These are phyloP conservation scores for Nymphalis urticae DNA, from an alignment of 2,888 invertebrate genomes.

Conservation along the genomic window DNA sequence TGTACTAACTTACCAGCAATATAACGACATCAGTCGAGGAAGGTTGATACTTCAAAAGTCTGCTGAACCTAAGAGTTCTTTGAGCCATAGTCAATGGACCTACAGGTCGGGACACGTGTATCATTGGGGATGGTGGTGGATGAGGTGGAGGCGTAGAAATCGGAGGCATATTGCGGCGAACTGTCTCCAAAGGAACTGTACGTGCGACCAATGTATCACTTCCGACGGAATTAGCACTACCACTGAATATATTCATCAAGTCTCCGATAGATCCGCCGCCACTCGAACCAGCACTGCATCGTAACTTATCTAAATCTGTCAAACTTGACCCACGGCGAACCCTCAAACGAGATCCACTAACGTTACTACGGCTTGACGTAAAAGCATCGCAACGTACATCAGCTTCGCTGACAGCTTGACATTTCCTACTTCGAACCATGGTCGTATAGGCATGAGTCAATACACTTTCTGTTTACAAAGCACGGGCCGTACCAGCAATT, in stretches of 20 bases:
- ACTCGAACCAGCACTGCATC: conserved; percentile 70
- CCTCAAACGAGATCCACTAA: conserved; percentile 77
- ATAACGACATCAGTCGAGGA: conserved; percentile 75
- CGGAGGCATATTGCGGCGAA: conserved; percentile 75
- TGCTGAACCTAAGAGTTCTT: conserved; percentile 85
- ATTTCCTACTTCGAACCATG: conserved; percentile 71
- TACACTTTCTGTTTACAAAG: background rate
- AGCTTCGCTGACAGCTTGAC: conserved; percentile 72
- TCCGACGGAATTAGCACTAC: conserved; percentile 86
- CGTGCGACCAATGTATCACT: conserved; percentile 87
- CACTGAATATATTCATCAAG: conserved; percentile 89
- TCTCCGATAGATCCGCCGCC: conserved; percentile 87
- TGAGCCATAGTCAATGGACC: conserved; percentile 85
- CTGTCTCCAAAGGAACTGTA: conserved; percentile 88
- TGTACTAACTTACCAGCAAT: conserved; percentile 61
- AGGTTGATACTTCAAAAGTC: conserved; percentile 85
- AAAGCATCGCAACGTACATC: conserved; percentile 80
- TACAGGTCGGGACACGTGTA: conserved; percentile 68
- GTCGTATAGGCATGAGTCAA: conserved; percentile 38
- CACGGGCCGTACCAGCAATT: conserved; percentile 49
- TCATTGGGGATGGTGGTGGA: conserved; percentile 65
- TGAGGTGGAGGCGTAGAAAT: conserved; percentile 73
- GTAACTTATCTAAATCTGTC: conserved; percentile 86
- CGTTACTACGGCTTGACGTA: conserved; percentile 63
- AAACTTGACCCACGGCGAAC: conserved; percentile 87